Percentiles rank a stretch among this genome's conserved stretches.
Evolutionary conservation across 2,888 invertebrate genomes (phyloP).

Genomic region (Diabrotica balteata): DNA sequence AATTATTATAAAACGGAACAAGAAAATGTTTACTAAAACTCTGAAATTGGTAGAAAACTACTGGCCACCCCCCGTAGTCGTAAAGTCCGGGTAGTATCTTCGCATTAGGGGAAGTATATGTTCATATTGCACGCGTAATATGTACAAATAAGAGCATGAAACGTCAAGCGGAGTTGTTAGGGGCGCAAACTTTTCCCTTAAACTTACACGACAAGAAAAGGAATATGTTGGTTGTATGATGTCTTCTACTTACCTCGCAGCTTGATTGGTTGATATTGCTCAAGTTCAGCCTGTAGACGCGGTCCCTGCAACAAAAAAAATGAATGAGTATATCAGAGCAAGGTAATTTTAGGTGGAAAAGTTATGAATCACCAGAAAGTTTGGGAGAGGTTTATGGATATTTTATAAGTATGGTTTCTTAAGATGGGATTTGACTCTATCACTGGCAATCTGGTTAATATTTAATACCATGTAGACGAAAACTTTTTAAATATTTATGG

Average conservation of each 20-base stretch:
- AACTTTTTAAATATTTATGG: too few relatives aligned
- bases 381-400: too few relatives aligned
- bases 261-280: slow-evolving; percentile 86
- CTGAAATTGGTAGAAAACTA: too few relatives aligned
- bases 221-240: slow-evolving; percentile 62
- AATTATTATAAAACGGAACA: too few relatives aligned
- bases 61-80: slow-evolving; percentile 4
- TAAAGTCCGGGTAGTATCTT: slow-evolving; percentile 35
- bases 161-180: slow-evolving; percentile 29
- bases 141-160: slow-evolving; percentile 39
- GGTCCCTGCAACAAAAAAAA: slow-evolving; percentile 76
- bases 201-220: slow-evolving; percentile 19
- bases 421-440: too few relatives aligned
- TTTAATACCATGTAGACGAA: too few relatives aligned
- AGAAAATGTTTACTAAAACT: too few relatives aligned
- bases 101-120: slow-evolving; percentile 30
- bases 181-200: slow-evolving; percentile 26
- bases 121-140: slow-evolving; percentile 38
- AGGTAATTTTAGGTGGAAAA: not conserved
- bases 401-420: too few relatives aligned
- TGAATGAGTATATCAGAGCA: slow-evolving; percentile 20
- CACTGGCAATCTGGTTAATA: too few relatives aligned
- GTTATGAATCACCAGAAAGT: too few relatives aligned
- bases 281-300: slow-evolving; percentile 80
- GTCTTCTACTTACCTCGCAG: slow-evolving; percentile 73